Base-by-base conservation (phyloP, 2,888 invertebrate genomes). In the Herminia tarsipennalis region DNA sequence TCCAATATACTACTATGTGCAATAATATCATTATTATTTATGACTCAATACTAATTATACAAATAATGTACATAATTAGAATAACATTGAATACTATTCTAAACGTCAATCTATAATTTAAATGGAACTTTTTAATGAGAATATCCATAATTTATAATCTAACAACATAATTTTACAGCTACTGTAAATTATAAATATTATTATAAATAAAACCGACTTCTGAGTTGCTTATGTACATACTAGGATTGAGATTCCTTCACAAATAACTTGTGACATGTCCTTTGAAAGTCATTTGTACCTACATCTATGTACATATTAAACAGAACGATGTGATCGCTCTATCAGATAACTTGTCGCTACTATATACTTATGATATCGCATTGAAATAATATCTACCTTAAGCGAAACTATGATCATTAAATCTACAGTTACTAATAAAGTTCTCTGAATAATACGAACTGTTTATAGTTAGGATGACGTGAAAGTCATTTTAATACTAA, bases 241-340 rank as follows among this genome's bases (percentile, higher is more conserved):
- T 73, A 70, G 75, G 73, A 77, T 73, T 85, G 88, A 88, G 88
- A 88, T 88, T 88, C 88, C 65, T 77, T 71, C 63, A 77, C 74
- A 80, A 77, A 72, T 62, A 72, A 54, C 64, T 27, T 71, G 68
- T 74, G 70, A 76, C 62, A 65, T 67, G 69, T 73, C 69, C 66
- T 79, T 74, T 73, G 71, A 78, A 77, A 76, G 58, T 59, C 58
- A 55, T 63, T 67, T 66, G 64, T 73, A 69, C 67, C 69, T 75
- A 75, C 62, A 69, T 53, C 57, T 75, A 80, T 78, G 58, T 82
- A 79, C 76, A 80, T 41, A 70, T 58, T 66, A 70, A 63, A 69
- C 63, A 59, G 52, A 58, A 69, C 76, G 73, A 75, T 76, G 71
- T 74, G 67, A 76, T 78, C 73, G 70, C 64, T 73, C 64, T 69